Conservation (phyloP, 2,888 invertebrate species). For the Dermolepida albohirtum region DNA sequence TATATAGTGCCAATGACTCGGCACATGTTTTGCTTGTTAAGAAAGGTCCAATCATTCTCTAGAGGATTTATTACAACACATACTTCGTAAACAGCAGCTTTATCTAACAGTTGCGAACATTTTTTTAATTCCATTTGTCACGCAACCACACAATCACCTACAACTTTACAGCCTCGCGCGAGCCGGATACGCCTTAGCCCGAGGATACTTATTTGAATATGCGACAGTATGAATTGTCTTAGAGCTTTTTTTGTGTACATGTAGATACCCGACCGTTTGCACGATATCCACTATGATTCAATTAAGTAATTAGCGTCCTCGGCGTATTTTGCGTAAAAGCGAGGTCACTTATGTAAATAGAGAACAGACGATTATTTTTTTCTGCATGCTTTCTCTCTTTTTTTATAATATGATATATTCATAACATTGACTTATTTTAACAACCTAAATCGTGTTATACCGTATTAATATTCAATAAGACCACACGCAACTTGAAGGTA, state of each 20-base stretch:
- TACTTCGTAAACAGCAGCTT: no score
- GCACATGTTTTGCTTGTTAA: no score
- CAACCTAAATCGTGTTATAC: no score
- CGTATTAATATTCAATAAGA: no score
- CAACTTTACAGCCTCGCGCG: slow-evolving; percentile 15
- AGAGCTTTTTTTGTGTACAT: background rate
- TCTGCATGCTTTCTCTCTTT: no score
- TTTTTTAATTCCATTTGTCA: slow-evolving; percentile 1
- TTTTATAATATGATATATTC: no score
- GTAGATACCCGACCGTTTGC: background rate
- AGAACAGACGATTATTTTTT: no score
- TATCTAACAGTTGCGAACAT: background rate
- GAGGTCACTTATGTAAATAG: background rate
- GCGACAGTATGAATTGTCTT: slow-evolving; percentile 19
- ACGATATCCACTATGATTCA: background rate
- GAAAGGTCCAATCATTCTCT: no score
- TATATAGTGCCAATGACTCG: no score
- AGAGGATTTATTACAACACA: no score
- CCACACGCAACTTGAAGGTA: no score
- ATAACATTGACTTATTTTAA: no score
- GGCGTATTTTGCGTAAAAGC: slow-evolving; percentile 15
- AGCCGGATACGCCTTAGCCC: slow-evolving; percentile 34
- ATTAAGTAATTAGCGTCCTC: slow-evolving; percentile 24
- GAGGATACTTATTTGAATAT: slow-evolving; percentile 27
- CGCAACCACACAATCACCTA: slow-evolving; percentile 21